Percentiles rank a stretch among this genome's conserved stretches.
These are phyloP conservation scores for Ceramica pisi DNA, from an alignment of 2,888 invertebrate species.

Conservation along the genomic window DNA sequence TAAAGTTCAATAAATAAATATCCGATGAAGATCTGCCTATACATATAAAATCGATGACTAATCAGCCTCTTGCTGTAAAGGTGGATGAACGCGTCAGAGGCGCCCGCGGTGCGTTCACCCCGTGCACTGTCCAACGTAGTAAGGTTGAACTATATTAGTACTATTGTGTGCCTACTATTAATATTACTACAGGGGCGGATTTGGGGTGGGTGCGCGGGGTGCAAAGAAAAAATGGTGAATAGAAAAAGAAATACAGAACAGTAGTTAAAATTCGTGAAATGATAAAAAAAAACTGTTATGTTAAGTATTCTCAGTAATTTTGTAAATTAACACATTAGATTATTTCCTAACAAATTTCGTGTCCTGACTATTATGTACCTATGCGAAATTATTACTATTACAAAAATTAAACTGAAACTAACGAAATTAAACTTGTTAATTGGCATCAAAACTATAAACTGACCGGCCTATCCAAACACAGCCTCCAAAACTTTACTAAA, in stretches of 20 bases:
- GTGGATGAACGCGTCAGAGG: slow-evolving; percentile 68
- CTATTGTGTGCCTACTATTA: slow-evolving; percentile 65
- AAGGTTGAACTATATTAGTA: slow-evolving; percentile 74
- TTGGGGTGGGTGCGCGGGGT: slow-evolving; percentile 5
- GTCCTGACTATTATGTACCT: no score
- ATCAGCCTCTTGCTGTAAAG: slow-evolving; percentile 65
- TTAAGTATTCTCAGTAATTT: not conserved
- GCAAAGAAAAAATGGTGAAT: slow-evolving; percentile 1
- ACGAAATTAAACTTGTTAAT: slow-evolving; percentile 38
- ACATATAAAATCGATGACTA: slow-evolving; percentile 74
- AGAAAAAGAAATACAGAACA: not conserved
- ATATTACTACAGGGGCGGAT: slow-evolving; percentile 52
- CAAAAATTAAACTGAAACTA: slow-evolving; percentile 8
- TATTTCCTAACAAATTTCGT: not conserved
- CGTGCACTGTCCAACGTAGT: slow-evolving; percentile 61
- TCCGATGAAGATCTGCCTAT: slow-evolving; percentile 62
- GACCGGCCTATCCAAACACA: slow-evolving; percentile 39
- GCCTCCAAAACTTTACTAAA: slow-evolving; percentile 27
- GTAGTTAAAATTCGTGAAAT: no score
- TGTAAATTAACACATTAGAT: not conserved
- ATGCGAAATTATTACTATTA: slow-evolving; percentile 1
- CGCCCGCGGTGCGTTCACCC: slow-evolving; percentile 73
- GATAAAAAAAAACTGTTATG: no score
- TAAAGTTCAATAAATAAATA: slow-evolving; percentile 19
- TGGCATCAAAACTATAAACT: slow-evolving; percentile 33